These are phyloP conservation scores for Falco peregrinus DNA, from an alignment of 2,797 vertebrate genomes.

Conservation along the genomic window DNA sequence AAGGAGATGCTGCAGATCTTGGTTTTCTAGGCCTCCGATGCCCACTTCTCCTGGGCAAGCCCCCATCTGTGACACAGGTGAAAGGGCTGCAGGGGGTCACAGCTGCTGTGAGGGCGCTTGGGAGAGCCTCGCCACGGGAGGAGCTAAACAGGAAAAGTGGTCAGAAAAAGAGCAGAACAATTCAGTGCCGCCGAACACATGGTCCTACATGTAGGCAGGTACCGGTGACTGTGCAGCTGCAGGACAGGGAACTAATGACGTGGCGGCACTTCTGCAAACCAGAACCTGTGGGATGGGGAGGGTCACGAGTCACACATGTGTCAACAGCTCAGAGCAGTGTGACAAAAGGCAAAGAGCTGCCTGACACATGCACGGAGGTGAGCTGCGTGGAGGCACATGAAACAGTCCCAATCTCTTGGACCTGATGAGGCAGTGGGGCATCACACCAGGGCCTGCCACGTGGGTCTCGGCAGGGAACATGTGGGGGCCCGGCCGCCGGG, in stretches of 20 bases:
- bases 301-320: background rate
- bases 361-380: background rate
- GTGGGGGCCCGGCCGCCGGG: background rate
- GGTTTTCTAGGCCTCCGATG: background rate
- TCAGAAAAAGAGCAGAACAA: background rate
- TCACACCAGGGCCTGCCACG: background rate
- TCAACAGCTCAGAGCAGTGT: background rate
- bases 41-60: background rate
- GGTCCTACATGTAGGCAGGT: background rate
- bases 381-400: background rate
- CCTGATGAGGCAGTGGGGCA: background rate
- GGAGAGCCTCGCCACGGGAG: background rate
- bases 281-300: background rate
- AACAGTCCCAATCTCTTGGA: background rate
- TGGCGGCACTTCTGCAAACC: background rate
- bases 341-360: background rate
- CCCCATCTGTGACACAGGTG: background rate
- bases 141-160: background rate
- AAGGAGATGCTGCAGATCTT: background rate
- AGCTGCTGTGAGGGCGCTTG: background rate
- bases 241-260: background rate
- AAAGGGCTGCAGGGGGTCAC: accelerated
- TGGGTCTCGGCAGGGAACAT: background rate
- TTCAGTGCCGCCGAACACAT: background rate
- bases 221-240: background rate